These are phyloP conservation scores for Argyresthia goedartella DNA, from an alignment of 2,888 invertebrate species.

Conservation along the genomic window DNA sequence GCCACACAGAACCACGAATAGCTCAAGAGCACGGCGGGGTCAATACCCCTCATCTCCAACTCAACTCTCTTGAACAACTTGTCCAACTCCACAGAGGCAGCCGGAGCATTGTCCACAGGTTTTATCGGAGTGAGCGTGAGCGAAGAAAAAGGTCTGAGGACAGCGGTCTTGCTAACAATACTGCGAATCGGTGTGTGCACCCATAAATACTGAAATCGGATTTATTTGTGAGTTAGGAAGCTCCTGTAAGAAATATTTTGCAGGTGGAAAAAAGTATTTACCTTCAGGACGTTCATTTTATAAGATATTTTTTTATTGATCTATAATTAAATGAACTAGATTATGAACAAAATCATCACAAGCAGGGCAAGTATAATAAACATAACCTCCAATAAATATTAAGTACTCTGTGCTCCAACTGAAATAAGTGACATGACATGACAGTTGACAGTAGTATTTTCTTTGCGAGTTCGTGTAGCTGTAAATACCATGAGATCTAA, in stretches of 20 bases:
- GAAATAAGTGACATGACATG: no score
- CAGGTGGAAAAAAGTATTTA: not conserved
- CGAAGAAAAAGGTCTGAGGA: conserved; percentile 27
- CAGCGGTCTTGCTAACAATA: conserved; percentile 7
- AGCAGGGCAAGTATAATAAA: not conserved
- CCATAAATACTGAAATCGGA: conserved; percentile 37
- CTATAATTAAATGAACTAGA: no score
- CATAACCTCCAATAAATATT: not conserved
- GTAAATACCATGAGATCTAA: no score
- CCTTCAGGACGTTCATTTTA: conserved; percentile 9
- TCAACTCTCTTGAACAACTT: conserved; percentile 87
- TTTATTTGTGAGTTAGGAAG: not conserved
- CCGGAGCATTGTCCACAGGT: conserved; percentile 13
- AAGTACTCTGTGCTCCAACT: no score
- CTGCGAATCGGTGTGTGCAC: conserved; percentile 5
- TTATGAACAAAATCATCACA: no score
- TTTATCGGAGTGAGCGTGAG: conserved; percentile 20
- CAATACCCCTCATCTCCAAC: conserved; percentile 89
- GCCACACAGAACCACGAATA: conserved; percentile 87
- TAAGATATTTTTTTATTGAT: not conserved
- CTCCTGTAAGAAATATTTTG: not conserved
- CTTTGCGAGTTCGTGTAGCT: no score
- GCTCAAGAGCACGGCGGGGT: conserved; percentile 88
- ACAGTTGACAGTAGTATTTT: not conserved
- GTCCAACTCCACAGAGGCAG: conserved; percentile 67